Evolutionary conservation across 2,113 vertebrate genomes (phyloP).

Genomic region (Scolopax mira): DNA sequence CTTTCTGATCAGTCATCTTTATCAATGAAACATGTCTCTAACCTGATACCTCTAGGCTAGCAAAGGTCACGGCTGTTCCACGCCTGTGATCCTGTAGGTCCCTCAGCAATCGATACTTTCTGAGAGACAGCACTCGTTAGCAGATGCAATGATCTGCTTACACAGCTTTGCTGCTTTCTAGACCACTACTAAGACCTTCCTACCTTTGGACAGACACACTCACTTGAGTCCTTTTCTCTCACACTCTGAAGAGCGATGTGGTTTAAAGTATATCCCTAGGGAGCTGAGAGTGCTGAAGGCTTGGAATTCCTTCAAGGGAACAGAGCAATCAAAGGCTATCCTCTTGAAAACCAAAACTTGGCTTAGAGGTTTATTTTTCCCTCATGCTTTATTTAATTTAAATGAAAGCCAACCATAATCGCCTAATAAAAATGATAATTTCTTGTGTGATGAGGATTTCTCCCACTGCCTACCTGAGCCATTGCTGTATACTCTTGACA

Average conservation of each 20-base stretch:
- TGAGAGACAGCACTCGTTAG: neutral
- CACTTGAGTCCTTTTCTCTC: neutral
- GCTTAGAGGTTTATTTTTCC: neutral
- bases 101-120: neutral
- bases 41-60: neutral
- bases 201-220: neutral
- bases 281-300: neutral
- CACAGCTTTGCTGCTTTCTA: neutral
- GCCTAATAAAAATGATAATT: neutral
- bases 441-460: neutral
- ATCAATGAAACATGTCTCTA: neutral
- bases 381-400: neutral
- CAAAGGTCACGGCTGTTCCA: neutral
- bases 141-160: neutral
- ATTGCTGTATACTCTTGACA: neutral
- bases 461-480: neutral
- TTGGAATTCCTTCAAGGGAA: neutral
- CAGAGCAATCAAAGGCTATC: neutral
- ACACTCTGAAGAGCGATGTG: neutral
- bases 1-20: neutral
- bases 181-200: neutral
- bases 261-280: neutral
- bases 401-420: neutral
- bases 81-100: neutral
- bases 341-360: neutral